Evolutionary conservation across 2,797 vertebrate species (phyloP), one percentile per base, ranked within the genome.

Genomic region (Molossus alvarezi): DNA sequence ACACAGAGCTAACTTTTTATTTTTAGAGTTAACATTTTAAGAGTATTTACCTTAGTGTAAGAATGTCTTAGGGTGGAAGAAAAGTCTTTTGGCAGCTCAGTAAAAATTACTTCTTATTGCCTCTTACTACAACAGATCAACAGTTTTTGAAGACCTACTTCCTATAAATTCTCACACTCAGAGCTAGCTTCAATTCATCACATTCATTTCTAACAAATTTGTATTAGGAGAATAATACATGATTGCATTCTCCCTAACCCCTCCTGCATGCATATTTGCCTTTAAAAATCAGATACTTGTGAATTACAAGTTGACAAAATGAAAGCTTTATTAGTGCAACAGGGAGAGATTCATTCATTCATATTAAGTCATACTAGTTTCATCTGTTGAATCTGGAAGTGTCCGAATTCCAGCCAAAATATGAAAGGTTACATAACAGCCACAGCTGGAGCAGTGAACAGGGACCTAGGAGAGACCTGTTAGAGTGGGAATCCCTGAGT

Each of bases 81-180:
- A 67, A 41, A 53, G 41, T 33, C n/a, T 73, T 20, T n/a, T 58
- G 33, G 53, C 41, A 75, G 29, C 53, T 75, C 69, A 57, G 75
- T 76, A 77, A 83, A 91, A 92, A 92, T 72, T 76, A 76, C 15
- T 41, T 81, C 64, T 65, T 45, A 72, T 20, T 71, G 64, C 45
- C 23, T 4, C 8, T 20, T 53, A 60, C n/a, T 25, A 76, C 25
- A 80, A 88, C 7, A 29, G 33, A 58, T 8, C 29, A 88, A 64
- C 41, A 48, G 23, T 81, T 81, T 73, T 10, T 73, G 7, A 91
- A 91, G 69, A 86, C 58, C 51, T 58, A 51, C 25, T 88, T 81
- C 58, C 69, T 67, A 27, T 67, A 41, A 69, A 69, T 91, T 95
- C 41, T 65, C 21, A 33, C 18, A 25, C 41, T 91, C 67, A 82